Evolutionary conservation across 2,113 vertebrate species (phyloP), one percentile per base, ranked within the genome.

Genomic region (Symphodus melops): DNA sequence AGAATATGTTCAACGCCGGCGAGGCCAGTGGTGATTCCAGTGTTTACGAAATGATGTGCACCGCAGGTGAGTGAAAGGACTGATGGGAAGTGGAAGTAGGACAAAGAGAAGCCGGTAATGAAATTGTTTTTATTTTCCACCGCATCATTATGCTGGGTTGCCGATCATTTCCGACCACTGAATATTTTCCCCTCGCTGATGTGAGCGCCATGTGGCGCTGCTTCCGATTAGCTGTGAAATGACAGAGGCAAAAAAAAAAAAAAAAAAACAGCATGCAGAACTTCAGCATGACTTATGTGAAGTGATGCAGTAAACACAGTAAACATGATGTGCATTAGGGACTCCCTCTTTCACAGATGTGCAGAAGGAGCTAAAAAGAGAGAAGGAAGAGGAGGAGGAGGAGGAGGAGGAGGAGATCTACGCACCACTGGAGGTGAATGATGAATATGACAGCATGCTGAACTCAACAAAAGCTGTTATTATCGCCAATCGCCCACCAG

Each of bases 401-500:
- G 66, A 51, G 19, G 17, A 48, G 16, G 14, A 73, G 36, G 91
- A 89, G 16, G 88, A 93, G n/a, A 61, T 81, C 1, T 77, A 88
- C n/a, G 73, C 79, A 13, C 82, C 81, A 16, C 57, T 64, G 9
- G 41, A 61, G 21, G 75, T 59, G 61, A 77, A 79, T 55, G 84
- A 93, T 9, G 68, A 86, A 53, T 95, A 94, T 13, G 90, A 87
- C 89, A 91, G 82, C 58, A 76, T 94, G 67, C 60, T 86, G 44
- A 88, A 80, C 51, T 54, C 88, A n/a, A 67, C 72, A 55, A 79
- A 58, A 52, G 20, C 83, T 1, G 14, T 80, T 14, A 46, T 37
- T 8, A 81, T 94, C 28, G 84, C 84, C 72, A 92, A 89, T 72
- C 90, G 93, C 62, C 96, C 96, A 1, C 95, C 95, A 1, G 91